phyloP scores from a whole-genome alignment of 2,888 invertebrate species.

The Tanaodytes sp. region DNA sequence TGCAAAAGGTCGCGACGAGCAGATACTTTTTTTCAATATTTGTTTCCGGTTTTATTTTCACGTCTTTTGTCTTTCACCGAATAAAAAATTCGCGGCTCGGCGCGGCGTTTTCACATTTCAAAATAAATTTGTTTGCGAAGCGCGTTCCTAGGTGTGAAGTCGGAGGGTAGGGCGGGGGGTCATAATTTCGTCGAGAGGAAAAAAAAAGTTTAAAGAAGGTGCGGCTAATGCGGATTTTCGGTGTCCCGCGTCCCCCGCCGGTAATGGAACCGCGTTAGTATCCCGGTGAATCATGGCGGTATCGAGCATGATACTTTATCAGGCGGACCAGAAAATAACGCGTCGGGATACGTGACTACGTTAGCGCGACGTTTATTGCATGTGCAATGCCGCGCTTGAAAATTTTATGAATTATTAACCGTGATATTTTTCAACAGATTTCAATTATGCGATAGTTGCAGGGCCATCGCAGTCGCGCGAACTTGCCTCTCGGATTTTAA shows the following conservation, averaged over 20 bases:
- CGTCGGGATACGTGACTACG: constrained; percentile 28
- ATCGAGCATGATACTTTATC: constrained; percentile 41
- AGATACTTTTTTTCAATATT: not conserved
- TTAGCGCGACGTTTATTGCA: constrained; percentile 35
- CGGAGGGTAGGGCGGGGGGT: no score
- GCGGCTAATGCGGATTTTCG: constrained; percentile 41
- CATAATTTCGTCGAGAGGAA: constrained; percentile 30
- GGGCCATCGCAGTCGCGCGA: no score
- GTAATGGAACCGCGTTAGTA: constrained; percentile 45
- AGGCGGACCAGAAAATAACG: constrained; percentile 39
- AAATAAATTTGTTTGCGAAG: constrained; percentile 34
- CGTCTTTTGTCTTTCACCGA: not conserved
- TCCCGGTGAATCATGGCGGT: constrained; percentile 36
- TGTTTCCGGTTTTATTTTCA: not conserved
- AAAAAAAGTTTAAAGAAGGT: no score
- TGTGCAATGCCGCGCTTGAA: constrained; percentile 22
- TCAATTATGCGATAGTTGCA: constrained; percentile 33
- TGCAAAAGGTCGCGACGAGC: constrained; percentile 6
- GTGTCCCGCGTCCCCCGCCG: constrained; percentile 18
- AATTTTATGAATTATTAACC: constrained; percentile 34
- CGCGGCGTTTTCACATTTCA: constrained; percentile 6
- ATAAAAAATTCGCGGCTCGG: not conserved
- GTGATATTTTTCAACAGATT: constrained; percentile 31
- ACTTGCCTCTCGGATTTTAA: no score
- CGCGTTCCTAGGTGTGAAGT: constrained; percentile 9